A percentile compares a stretch with the other conserved stretches of the same genome.
phyloP scores from a whole-genome alignment of 2,888 invertebrate genomes.

The Lasioglossum figueresi region DNA sequence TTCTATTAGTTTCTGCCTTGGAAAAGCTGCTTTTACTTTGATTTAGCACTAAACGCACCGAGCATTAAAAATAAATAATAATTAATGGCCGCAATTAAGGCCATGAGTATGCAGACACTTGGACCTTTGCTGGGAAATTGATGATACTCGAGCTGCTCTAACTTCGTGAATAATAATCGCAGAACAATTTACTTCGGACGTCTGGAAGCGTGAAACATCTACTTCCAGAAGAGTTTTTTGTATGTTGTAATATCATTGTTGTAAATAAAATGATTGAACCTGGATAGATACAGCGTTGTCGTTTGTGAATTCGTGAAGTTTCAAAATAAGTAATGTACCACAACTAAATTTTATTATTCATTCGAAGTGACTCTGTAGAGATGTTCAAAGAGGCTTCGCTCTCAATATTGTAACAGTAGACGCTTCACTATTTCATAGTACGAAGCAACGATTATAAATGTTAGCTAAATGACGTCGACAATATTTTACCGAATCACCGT shows the following conservation, averaged over 20 bases:
- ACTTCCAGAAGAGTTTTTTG: no score
- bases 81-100: neutral
- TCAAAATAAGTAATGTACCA: neutral
- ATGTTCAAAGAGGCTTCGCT: neutral
- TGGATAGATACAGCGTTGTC: no score
- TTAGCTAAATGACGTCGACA: neutral
- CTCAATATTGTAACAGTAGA: neutral
- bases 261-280: no score
- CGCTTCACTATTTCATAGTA: neutral
- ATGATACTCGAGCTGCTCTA: neutral
- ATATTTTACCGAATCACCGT: neutral
- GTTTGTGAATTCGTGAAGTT: neutral
- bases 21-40: neutral
- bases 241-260: no score
- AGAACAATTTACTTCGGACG: neutral
- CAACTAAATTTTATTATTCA: neutral
- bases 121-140: neutral
- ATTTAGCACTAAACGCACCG: neutral
- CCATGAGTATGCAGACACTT: neutral
- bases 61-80: neutral
- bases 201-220: neutral
- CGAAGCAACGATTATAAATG: neutral
- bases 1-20: slow-evolving; percentile 9
- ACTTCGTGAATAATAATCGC: neutral
- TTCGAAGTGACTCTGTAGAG: neutral